Conservation (phyloP, 2,888 invertebrate species). For the Acrobasis repandana region DNA sequence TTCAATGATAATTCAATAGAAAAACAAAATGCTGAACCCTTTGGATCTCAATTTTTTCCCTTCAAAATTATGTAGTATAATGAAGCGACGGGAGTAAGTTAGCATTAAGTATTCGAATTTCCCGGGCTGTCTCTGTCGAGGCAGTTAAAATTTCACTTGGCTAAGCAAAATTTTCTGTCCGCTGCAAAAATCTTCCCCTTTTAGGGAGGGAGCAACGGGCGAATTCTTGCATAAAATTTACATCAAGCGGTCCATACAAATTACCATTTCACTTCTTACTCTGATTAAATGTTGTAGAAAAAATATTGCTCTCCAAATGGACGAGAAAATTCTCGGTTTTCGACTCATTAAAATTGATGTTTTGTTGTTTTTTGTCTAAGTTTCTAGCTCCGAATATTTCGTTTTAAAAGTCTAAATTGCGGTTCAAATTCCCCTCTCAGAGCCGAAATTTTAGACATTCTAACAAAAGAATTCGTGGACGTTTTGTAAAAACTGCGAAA, state of each 20-base stretch:
- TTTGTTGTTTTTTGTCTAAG: slow-evolving; percentile 59
- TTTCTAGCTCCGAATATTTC: slow-evolving; percentile 41
- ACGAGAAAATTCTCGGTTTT: slow-evolving; percentile 79
- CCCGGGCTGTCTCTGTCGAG: slow-evolving; percentile 79
- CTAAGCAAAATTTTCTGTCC: slow-evolving; percentile 82
- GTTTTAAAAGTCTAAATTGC: slow-evolving; percentile 2
- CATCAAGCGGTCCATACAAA: slow-evolving; percentile 83
- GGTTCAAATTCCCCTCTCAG: background rate
- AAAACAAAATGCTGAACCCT: slow-evolving; percentile 52
- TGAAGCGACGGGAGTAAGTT: slow-evolving; percentile 80
- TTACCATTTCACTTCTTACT: slow-evolving; percentile 82
- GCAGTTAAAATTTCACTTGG: slow-evolving; percentile 83
- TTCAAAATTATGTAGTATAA: slow-evolving; percentile 79
- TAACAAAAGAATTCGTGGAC: slow-evolving; percentile 36
- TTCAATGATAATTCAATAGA: slow-evolving; percentile 36
- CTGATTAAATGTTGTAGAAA: slow-evolving; percentile 83
- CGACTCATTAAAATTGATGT: slow-evolving; percentile 80
- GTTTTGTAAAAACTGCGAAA: slow-evolving; percentile 48
- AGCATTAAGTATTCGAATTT: slow-evolving; percentile 81
- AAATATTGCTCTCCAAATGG: slow-evolving; percentile 81
- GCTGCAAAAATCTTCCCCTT: slow-evolving; percentile 80
- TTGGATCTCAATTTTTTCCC: slow-evolving; percentile 63
- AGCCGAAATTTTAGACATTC: slow-evolving; percentile 31
- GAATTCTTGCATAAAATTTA: slow-evolving; percentile 83
- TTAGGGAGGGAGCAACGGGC: slow-evolving; percentile 70